Percentiles rank a stretch among this genome's conserved stretches.
Evolutionary conservation across 2,888 invertebrate species (phyloP).

Genomic region (Mechanitis mazaeus): DNA sequence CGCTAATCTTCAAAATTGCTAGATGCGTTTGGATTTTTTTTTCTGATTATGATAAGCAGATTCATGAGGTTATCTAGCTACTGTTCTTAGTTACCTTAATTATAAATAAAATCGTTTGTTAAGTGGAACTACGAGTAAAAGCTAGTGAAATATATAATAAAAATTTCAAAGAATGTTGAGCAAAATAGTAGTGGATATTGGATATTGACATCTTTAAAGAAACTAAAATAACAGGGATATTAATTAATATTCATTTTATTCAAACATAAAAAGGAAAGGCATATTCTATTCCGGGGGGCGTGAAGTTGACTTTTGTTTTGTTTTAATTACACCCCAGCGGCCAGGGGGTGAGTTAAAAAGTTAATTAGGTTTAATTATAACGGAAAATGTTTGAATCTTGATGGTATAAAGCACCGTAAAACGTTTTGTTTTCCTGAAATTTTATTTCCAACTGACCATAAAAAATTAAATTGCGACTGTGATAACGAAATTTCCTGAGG

Average conservation of each 20-base stretch:
- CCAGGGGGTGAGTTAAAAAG: constrained; percentile 56
- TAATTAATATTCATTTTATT: constrained; percentile 31
- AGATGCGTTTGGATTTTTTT: too few species aligned
- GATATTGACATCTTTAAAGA: too few species aligned
- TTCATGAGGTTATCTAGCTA: too few species aligned
- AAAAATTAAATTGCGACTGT: constrained; percentile 16
- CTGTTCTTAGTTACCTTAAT: too few species aligned
- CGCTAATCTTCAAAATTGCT: too few species aligned
- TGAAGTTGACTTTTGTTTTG: constrained; percentile 66
- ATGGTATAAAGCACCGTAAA: constrained; percentile 38
- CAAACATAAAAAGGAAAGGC: constrained; percentile 37
- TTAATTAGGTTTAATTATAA: constrained; percentile 71
- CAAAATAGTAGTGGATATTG: too few species aligned
- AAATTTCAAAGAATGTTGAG: too few species aligned
- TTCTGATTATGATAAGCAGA: too few species aligned
- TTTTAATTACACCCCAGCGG: constrained; percentile 61
- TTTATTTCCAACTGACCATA: constrained; percentile 20
- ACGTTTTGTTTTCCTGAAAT: constrained; percentile 19
- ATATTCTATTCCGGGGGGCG: constrained; percentile 54
- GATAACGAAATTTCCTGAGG: background rate
- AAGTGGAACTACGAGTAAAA: too few species aligned
- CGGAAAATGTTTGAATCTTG: constrained; percentile 43
- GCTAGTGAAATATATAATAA: too few species aligned
- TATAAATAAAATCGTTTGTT: too few species aligned
- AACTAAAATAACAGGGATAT: background rate